Evolutionary conservation across 2,797 vertebrate genomes (phyloP), one percentile per base, ranked within the genome.

Genomic region (Anguilla marmorata): DNA sequence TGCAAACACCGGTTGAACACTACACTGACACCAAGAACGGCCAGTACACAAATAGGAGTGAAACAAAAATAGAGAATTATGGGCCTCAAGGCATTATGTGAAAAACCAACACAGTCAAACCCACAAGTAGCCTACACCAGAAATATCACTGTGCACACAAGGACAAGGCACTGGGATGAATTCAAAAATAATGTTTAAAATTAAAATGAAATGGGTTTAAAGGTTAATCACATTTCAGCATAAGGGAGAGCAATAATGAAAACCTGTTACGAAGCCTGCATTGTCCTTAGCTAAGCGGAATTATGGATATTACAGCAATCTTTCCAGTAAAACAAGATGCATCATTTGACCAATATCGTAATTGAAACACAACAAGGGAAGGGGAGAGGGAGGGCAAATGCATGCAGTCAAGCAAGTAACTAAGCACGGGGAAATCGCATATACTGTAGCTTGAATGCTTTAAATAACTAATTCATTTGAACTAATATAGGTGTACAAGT

Each of bases 391-490:
- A 21, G 79, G 79, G 33, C 74, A 79, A 45, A 79, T 79, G 19
- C 41, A 82, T 27, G 21, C 27, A 50, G 79, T 45, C 79, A 48
- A 50, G 79, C 79, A 82, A 82, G 41, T 30, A 45, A 45, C 41
- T 45, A 86, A 87, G 58, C 58, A 87, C 84, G 54, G 72, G 85
- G 66, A 74, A 89, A 89, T 90, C 80, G 86, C 16, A 69, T 82
- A 48, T 60, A 24, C 79, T 50, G 41, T 24, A 27, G n/a, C 86
- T 52, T 85, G 82, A 79, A 87, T 86, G 85, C 88, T 58, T 85
- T 90, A 88, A 89, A 88, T 88, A 87, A 52, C 85, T 88, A 84
- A 90, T 89, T 90, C 88, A 89, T 90, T 88, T 86, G 45, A 87
- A 85, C 82, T 89, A 89, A 89, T 88, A 56, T 86, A 89, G 66